Conservation (phyloP, 64 coral and sea anemone species). For the Montipora capricornis region DNA sequence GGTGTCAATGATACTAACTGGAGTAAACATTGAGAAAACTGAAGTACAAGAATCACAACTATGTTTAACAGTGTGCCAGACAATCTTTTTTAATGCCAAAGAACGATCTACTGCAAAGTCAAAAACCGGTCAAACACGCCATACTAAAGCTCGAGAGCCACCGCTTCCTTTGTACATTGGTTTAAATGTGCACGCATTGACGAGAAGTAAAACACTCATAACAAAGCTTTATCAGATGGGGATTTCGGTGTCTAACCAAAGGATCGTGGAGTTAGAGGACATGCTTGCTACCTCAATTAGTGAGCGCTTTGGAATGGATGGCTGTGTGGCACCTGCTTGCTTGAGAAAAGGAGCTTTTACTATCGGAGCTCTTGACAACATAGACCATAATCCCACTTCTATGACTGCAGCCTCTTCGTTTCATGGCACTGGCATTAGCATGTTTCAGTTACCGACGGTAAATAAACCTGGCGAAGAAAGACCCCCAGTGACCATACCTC, state of each 20-base stretch:
- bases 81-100: constrained; percentile 75
- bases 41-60: constrained; percentile 64
- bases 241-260: constrained; percentile 62
- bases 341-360: too few relatives aligned
- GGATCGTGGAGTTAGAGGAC: constrained; percentile 65
- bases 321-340: background rate
- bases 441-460: too few relatives aligned
- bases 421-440: too few relatives aligned
- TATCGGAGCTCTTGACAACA: too few relatives aligned
- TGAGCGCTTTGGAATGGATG: constrained; percentile 13
- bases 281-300: constrained; percentile 52
- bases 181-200: constrained; percentile 41
- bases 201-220: constrained; percentile 70
- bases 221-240: constrained; percentile 62
- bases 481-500: too few relatives aligned
- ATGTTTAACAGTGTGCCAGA: constrained; percentile 85
- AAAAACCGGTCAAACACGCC: constrained; percentile 75
- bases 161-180: constrained; percentile 68
- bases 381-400: too few relatives aligned
- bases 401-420: too few relatives aligned
- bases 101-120: constrained; percentile 39
- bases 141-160: constrained; percentile 71
- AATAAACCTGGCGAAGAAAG: too few relatives aligned
- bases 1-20: constrained; percentile 62
- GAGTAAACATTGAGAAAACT: constrained; percentile 82